phyloP scores from a whole-genome alignment of 2,888 invertebrate species.

The Crioceris asparagi region DNA sequence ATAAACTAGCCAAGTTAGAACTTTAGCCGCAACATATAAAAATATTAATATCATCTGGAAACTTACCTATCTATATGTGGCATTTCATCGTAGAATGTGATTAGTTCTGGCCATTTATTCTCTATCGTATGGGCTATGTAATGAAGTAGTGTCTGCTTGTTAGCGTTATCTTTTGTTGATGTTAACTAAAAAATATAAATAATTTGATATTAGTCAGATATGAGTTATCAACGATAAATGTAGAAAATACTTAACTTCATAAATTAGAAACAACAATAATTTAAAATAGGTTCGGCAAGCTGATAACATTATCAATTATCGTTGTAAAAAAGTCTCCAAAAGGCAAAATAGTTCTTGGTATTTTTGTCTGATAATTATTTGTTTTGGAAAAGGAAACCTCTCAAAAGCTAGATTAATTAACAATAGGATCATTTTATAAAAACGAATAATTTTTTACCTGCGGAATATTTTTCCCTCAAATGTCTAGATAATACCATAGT shows the following conservation, averaged over 20 bases:
- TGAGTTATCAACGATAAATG: neutral
- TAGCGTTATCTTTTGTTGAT: conserved; percentile 86
- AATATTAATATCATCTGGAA: neutral
- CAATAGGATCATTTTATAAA: no score
- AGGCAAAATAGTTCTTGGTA: neutral
- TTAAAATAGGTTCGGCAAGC: no score
- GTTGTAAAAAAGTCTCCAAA: neutral
- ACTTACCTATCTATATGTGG: conserved; percentile 70
- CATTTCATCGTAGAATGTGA: conserved; percentile 74
- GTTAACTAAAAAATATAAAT: conserved; percentile 48
- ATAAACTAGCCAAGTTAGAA: no score
- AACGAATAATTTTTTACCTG: no score
- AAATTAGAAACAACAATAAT: neutral
- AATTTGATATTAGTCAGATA: conserved; percentile 1
- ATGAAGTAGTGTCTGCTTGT: conserved; percentile 85
- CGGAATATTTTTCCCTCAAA: no score
- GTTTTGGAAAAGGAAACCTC: no score
- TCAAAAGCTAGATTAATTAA: no score
- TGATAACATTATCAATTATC: no score
- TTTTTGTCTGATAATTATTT: neutral
- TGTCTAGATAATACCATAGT: no score
- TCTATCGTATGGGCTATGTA: conserved; percentile 84
- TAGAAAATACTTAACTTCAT: neutral
- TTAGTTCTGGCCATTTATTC: conserved; percentile 73
- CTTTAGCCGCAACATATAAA: neutral